Evolutionary conservation across 1,140 invertebrate genomes (phyloP).

Genomic region (Glossosoma conforme): DNA sequence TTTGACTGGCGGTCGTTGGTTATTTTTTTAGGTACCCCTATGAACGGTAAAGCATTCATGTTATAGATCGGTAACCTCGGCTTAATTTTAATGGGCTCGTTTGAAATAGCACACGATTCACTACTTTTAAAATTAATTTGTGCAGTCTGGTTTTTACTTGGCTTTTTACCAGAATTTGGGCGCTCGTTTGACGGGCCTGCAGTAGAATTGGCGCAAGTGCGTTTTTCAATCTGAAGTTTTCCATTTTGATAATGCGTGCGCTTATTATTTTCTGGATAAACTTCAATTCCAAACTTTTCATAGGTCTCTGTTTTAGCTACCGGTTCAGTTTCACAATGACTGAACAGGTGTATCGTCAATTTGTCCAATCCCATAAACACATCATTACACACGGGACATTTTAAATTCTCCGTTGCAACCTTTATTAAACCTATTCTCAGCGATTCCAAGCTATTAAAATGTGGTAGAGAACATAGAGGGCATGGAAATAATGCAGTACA

Average conservation of each 20-base stretch:
- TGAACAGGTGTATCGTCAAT: slow-evolving; percentile 78
- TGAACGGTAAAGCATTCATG: slow-evolving; percentile 40
- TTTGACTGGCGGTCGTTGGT: slow-evolving; percentile 12
- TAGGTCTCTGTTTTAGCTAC: too few species aligned
- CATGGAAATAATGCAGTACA: slow-evolving; percentile 63
- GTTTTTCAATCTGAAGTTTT: slow-evolving; percentile 18
- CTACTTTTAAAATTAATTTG: slow-evolving; percentile 45
- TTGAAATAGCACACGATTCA: slow-evolving; percentile 30
- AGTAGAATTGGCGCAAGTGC: slow-evolving; percentile 22
- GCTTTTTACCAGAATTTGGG: slow-evolving; percentile 25
- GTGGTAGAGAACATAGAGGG: slow-evolving; percentile 67
- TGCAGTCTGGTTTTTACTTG: slow-evolving; percentile 21
- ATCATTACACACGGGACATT: slow-evolving; percentile 73
- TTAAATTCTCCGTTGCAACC: slow-evolving; percentile 65
- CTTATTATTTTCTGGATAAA: background rate
- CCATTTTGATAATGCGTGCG: background rate
- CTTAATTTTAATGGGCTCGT: slow-evolving; percentile 42
- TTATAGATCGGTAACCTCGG: slow-evolving; percentile 39
- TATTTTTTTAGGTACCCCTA: slow-evolving; percentile 37
- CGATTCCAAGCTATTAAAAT: slow-evolving; percentile 64
- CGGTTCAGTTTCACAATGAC: slow-evolving; percentile 50
- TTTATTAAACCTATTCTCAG: slow-evolving; percentile 66
- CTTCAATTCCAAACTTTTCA: slow-evolving; percentile 3
- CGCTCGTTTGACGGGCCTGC: slow-evolving; percentile 28
- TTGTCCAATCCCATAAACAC: slow-evolving; percentile 71